phyloP scores from a whole-genome alignment of 2,888 invertebrate species.

The Cerastis rubricosa region DNA sequence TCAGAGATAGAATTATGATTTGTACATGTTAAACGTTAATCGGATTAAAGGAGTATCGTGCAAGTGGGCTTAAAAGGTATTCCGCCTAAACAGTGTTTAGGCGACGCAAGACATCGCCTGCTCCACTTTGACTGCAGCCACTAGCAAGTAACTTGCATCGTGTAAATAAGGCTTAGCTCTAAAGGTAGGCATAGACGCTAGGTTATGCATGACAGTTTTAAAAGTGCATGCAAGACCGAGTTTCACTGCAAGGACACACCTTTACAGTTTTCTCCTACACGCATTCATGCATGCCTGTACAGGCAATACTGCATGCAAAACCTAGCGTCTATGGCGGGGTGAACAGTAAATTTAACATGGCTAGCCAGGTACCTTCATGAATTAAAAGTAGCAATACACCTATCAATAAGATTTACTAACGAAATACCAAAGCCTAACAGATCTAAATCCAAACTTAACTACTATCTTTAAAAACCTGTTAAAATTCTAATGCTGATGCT shows the following conservation, averaged over 20 bases:
- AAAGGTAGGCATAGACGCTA: neutral
- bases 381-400: slow-evolving; percentile 44
- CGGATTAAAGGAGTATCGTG: neutral
- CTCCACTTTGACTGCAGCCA: neutral
- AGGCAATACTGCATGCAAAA: neutral
- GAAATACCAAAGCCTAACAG: neutral
- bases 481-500: neutral
- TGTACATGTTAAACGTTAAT: neutral
- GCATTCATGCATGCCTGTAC: neutral
- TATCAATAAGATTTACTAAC: neutral
- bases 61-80: neutral
- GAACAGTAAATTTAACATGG: neutral
- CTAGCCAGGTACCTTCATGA: slow-evolving; percentile 37
- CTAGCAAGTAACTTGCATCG: neutral
- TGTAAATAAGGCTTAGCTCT: neutral
- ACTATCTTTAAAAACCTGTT: neutral
- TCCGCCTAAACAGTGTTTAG: neutral
- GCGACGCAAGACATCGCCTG: neutral
- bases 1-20: neutral
- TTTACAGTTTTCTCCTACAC: neutral
- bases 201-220: neutral
- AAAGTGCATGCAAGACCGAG: neutral
- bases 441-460: neutral
- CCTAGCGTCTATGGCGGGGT: neutral
- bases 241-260: neutral